Conservation (phyloP, 23 tunicate genomes). For the Diplosoma virens region DNA sequence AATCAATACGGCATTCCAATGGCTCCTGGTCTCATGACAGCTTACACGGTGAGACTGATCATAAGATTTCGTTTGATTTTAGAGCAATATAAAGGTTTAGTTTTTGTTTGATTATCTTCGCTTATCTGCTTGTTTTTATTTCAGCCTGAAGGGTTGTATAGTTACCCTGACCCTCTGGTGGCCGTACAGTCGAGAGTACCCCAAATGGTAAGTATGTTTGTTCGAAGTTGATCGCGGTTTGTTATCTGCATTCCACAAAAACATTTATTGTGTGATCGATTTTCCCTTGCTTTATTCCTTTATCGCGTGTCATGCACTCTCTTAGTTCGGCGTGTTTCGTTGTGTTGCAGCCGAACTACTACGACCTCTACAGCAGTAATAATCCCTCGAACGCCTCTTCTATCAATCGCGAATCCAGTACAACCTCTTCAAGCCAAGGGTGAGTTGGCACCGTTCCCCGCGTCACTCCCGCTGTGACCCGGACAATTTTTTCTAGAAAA, state of each 20-base stretch:
- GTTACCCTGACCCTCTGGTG: constrained; percentile 72
- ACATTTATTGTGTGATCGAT: neutral
- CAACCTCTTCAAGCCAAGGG: constrained; percentile 64
- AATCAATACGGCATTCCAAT: constrained; percentile 87
- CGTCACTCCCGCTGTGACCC: neutral
- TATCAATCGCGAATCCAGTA: constrained; percentile 44
- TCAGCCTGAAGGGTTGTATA: constrained; percentile 85
- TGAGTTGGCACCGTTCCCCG: constrained; percentile 7
- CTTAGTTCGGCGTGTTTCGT: neutral
- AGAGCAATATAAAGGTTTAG: neutral
- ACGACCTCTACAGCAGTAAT: constrained; percentile 63
- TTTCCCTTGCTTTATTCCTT: neutral
- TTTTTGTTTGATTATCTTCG: no score
- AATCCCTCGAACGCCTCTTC: constrained; percentile 43
- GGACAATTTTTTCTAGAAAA: constrained; percentile 65
- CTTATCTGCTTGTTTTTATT: neutral
- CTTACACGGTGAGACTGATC: constrained; percentile 43
- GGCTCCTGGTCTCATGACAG: constrained; percentile 57
- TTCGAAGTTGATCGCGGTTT: neutral
- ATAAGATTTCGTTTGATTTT: no score
- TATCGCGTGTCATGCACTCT: neutral
- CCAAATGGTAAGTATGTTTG: constrained; percentile 70
- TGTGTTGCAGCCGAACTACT: constrained; percentile 57
- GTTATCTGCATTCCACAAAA: neutral
- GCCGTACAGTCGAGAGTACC: constrained; percentile 82